phyloP scores from a whole-genome alignment of 2,113 vertebrate species.

The Anhinga anhinga region DNA sequence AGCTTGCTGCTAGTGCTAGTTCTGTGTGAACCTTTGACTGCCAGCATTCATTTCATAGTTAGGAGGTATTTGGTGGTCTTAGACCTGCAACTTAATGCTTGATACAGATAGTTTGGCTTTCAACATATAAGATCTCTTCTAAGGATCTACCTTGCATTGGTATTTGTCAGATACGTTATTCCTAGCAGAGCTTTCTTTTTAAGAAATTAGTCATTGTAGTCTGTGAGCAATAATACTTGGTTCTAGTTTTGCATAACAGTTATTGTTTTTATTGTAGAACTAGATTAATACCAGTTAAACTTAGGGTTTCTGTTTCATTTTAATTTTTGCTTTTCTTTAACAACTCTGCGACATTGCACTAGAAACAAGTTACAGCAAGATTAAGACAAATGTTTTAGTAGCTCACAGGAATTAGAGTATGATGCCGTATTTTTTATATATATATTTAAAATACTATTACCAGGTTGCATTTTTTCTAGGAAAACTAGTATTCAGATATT shows the following conservation, averaged over 20 bases:
- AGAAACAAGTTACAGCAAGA: neutral
- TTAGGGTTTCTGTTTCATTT: neutral
- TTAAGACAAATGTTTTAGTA: neutral
- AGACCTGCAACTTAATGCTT: neutral
- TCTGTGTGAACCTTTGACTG: neutral
- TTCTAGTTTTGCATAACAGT: neutral
- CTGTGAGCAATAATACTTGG: neutral
- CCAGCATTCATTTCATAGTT: neutral
- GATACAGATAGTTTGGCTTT: neutral
- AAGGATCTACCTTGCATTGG: neutral
- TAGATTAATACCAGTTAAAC: neutral
- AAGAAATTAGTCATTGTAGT: neutral
- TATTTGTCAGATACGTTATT: neutral
- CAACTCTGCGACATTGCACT: neutral
- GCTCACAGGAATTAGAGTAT: neutral
- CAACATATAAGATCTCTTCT: neutral
- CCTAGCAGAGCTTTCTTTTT: neutral
- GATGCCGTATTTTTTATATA: neutral
- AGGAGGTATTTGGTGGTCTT: neutral
- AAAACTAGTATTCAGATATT: neutral
- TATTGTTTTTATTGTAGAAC: neutral
- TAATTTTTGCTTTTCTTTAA: neutral
- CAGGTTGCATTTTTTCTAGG: neutral
- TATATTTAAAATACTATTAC: neutral
- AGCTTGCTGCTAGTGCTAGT: neutral